These are phyloP conservation scores for Pammene fasciana DNA, from an alignment of 2,888 invertebrate species.

Conservation along the genomic window DNA sequence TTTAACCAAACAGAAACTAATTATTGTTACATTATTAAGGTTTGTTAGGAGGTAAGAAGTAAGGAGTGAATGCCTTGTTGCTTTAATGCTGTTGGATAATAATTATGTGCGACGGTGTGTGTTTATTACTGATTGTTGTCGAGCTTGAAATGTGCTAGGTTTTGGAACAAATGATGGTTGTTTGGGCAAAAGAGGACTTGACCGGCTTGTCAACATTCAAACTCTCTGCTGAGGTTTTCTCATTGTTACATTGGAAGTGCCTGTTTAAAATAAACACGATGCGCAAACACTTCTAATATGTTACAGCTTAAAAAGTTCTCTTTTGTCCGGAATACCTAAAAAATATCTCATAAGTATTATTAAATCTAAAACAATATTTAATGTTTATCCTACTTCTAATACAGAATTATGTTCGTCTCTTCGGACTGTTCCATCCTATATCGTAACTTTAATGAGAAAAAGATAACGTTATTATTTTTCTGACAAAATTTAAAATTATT, in stretches of 20 bases:
- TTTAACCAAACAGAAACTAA: constrained; percentile 13
- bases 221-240: not conserved
- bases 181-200: not conserved
- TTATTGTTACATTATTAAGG: constrained; percentile 34
- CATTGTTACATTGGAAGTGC: not conserved
- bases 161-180: constrained; percentile 6
- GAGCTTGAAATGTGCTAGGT: constrained; percentile 29
- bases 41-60: constrained; percentile 27
- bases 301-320: not conserved
- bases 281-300: no score
- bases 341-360: constrained; percentile 17
- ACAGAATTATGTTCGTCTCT: constrained; percentile 30
- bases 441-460: constrained; percentile 15
- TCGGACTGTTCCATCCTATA: constrained; percentile 33
- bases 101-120: constrained; percentile 10
- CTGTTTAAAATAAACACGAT: no score
- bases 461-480: constrained; percentile 25
- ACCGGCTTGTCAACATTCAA: no score
- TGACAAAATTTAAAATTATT: constrained; percentile 39
- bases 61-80: constrained; percentile 39
- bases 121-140: constrained; percentile 26
- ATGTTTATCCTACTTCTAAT: constrained; percentile 28
- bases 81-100: constrained; percentile 38
- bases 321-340: not conserved
- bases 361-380: constrained; percentile 19